Percentiles rank a stretch among this genome's conserved stretches.
Evolutionary conservation across 2,113 vertebrate genomes (phyloP).

Genomic region (Brienomyrus longianalis): DNA sequence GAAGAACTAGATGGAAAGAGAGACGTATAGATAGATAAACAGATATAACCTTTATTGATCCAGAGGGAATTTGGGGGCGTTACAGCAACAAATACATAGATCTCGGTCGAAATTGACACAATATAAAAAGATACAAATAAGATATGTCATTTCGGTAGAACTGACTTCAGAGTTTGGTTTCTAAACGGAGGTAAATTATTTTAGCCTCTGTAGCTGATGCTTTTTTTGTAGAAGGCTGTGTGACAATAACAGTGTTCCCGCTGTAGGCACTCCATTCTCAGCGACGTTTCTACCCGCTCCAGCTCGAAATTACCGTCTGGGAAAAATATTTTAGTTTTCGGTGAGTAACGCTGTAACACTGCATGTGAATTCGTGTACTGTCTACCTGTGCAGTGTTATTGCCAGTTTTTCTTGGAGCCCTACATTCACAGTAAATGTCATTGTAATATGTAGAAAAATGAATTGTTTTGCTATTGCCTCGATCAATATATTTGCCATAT

Average conservation of each 20-base stretch:
- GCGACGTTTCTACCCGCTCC: constrained; percentile 89
- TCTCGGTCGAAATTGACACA: background rate
- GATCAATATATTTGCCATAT: background rate
- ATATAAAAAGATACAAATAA: background rate
- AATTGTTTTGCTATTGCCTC: background rate
- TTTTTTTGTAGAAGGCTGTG: background rate
- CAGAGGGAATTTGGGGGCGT: background rate
- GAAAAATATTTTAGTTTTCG: constrained; percentile 92
- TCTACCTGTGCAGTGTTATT: background rate
- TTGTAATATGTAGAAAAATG: background rate
- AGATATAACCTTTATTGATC: background rate
- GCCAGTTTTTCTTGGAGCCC: background rate
- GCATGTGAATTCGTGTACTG: background rate
- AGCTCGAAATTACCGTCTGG: constrained; percentile 87
- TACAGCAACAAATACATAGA: background rate
- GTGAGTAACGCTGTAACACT: constrained; percentile 54
- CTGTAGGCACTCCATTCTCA: constrained; percentile 85
- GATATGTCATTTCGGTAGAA: background rate
- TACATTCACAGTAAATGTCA: background rate
- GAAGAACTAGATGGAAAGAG: background rate
- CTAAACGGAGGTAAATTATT: background rate
- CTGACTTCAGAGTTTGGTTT: background rate
- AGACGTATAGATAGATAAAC: background rate
- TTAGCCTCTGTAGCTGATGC: background rate
- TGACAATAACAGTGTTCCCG: constrained; percentile 3